These are phyloP conservation scores for Schmidtea mediterranea DNA, from an alignment of 1,140 invertebrate genomes.

Conservation along the genomic window DNA sequence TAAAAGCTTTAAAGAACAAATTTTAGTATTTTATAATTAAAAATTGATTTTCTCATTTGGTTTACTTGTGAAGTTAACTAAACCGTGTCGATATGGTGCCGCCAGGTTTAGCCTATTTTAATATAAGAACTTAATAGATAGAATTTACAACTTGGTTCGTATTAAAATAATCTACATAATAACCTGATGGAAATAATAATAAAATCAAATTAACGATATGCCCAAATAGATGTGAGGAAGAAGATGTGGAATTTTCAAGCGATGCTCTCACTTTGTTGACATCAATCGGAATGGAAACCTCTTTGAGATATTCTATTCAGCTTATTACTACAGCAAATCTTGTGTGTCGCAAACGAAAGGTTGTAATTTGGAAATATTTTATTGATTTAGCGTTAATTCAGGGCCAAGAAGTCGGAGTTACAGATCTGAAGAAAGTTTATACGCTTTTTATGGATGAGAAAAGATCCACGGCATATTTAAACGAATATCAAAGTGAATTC, in stretches of 20 bases:
- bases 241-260: slow-evolving; percentile 73
- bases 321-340: slow-evolving; percentile 77
- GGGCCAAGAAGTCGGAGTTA: slow-evolving; percentile 38
- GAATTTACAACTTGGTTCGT: no score
- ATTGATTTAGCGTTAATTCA: slow-evolving; percentile 10
- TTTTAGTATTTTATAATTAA: no score
- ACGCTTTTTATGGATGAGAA: slow-evolving; percentile 71
- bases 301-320: slow-evolving; percentile 85
- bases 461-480: slow-evolving; percentile 64
- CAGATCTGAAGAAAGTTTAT: slow-evolving; percentile 79
- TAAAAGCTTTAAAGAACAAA: no score
- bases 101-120: no score
- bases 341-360: slow-evolving; percentile 53
- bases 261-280: slow-evolving; percentile 71
- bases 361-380: slow-evolving; percentile 13
- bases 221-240: slow-evolving; percentile 42
- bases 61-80: no score
- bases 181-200: no score
- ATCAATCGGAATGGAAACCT: slow-evolving; percentile 65
- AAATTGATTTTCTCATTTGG: no score
- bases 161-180: no score
- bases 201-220: no score
- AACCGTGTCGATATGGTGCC: no score
- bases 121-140: no score
- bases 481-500: slow-evolving; percentile 79